phyloP scores from a whole-genome alignment of 2,888 invertebrate genomes.

The Acrocera orbiculus region DNA sequence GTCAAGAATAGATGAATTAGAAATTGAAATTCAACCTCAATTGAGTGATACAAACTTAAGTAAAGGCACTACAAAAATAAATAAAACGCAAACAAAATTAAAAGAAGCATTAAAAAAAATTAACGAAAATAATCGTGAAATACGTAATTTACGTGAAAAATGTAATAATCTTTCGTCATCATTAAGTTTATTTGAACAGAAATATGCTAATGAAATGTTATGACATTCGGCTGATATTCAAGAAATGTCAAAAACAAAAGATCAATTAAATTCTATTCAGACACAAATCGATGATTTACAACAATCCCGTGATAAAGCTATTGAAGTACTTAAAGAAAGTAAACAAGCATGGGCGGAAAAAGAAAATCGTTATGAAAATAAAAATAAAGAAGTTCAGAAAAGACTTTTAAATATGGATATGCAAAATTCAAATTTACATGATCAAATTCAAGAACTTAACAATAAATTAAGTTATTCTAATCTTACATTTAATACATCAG shows the following conservation, averaged over 20 bases:
- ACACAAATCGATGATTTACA: conserved; percentile 47
- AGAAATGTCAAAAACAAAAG: conserved; percentile 45
- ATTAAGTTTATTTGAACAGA: conserved; percentile 52
- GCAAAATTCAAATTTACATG: conserved; percentile 64
- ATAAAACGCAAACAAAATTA: conserved; percentile 42
- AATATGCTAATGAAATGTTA: conserved; percentile 64
- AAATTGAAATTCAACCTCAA: conserved; percentile 51
- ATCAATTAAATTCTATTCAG: conserved; percentile 38
- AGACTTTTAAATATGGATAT: conserved; percentile 56
- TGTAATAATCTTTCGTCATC: conserved; percentile 42
- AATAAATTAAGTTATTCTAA: conserved; percentile 36
- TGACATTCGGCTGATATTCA: conserved; percentile 60
- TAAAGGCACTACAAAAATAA: conserved; percentile 38
- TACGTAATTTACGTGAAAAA: conserved; percentile 43
- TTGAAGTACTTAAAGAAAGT: conserved; percentile 45
- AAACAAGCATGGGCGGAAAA: conserved; percentile 40
- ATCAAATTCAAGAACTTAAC: conserved; percentile 70
- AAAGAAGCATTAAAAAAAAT: conserved; percentile 39
- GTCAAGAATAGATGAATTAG: conserved; percentile 45
- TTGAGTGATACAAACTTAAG: conserved; percentile 42
- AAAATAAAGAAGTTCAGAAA: conserved; percentile 48
- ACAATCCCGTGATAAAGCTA: conserved; percentile 42
- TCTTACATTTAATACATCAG: conserved; percentile 15
- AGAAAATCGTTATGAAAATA: conserved; percentile 43
- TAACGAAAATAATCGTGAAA: conserved; percentile 40